Evolutionary conservation across 2,888 invertebrate species (phyloP), one percentile per base, ranked within the genome.

Genomic region (Clunio marinus): DNA sequence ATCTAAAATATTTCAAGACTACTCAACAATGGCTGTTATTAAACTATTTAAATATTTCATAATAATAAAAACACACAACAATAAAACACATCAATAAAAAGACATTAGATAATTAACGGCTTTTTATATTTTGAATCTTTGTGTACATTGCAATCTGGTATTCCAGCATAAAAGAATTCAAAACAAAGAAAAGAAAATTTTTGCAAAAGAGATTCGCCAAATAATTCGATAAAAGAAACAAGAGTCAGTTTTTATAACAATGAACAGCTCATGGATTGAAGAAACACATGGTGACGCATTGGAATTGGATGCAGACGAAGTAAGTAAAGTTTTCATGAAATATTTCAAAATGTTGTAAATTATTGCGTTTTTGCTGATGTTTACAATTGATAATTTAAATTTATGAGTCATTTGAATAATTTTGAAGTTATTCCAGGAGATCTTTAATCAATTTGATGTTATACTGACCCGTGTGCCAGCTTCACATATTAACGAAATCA

Each of bases 401-500:
- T 46, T 27, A 65, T 65, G 4, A 13, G 10, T 41, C 15, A 46
- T 27, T 27, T 13, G 1, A 3, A 5, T 32, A 15, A 1, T 24
- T 62, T 20, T 24, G 4, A 8, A 4, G 5, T 8, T n/a, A 17
- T 58, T 24, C 2, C 10, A 67, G 66, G 66, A 67, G 46, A 57
- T 67, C n/a, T 67, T 67, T 15, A 67, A 67, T 32, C 66, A 67
- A 32, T 67, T 55, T 55, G 66, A 67, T 15, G 55, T 67, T 7
- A 55, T 55, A 2, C n/a, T 57, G 24, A 32, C 32, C 17, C 46
- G 27, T 35, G 66, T 67, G 2, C 66, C 66, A 20, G 66, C 55
- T 20, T 35, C 35, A 25, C 66, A 67, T 22, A 67, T 67, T 10
- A 55, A 57, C 28, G 66, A 55, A 25, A 20, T 67, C n/a, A 55